These are phyloP conservation scores for Octonoba sinensis DNA, from an alignment of 2,888 invertebrate species.

Conservation along the genomic window DNA sequence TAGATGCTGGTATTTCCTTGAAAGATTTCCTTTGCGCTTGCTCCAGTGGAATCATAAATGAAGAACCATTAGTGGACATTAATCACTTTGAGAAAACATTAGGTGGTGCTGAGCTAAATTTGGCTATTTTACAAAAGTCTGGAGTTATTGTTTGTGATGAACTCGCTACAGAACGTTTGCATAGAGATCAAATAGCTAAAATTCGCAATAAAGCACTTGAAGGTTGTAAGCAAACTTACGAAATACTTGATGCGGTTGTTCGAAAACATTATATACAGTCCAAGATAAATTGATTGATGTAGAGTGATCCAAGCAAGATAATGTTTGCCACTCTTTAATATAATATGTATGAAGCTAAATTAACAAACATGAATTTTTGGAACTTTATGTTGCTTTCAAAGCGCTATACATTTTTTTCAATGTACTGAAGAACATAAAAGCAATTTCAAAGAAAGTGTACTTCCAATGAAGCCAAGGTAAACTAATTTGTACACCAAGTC, in stretches of 20 bases:
- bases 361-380: too few species aligned
- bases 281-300: too few species aligned
- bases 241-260: constrained; percentile 85
- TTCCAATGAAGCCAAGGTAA: too few species aligned
- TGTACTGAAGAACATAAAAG: too few species aligned
- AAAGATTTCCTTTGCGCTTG: constrained; percentile 93
- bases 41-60: constrained; percentile 85
- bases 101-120: constrained; percentile 81
- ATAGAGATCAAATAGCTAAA: constrained; percentile 86
- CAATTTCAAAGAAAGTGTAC: too few species aligned
- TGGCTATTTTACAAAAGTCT: constrained; percentile 87
- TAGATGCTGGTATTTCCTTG: constrained; percentile 96
- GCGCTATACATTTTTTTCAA: too few species aligned
- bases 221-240: constrained; percentile 89
- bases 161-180: constrained; percentile 75
- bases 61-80: constrained; percentile 86
- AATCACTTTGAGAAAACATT: constrained; percentile 89
- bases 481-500: too few species aligned
- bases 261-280: constrained; percentile 75
- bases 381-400: too few species aligned
- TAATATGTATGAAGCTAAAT: too few species aligned
- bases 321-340: too few species aligned
- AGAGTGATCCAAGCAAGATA: too few species aligned
- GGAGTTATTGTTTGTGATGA: constrained; percentile 75
- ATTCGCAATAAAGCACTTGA: constrained; percentile 86